A percentile compares a stretch with the other conserved stretches of the same genome.
Evolutionary conservation across 2,888 invertebrate species (phyloP).

Genomic region (Rhamphomyia laevipes): DNA sequence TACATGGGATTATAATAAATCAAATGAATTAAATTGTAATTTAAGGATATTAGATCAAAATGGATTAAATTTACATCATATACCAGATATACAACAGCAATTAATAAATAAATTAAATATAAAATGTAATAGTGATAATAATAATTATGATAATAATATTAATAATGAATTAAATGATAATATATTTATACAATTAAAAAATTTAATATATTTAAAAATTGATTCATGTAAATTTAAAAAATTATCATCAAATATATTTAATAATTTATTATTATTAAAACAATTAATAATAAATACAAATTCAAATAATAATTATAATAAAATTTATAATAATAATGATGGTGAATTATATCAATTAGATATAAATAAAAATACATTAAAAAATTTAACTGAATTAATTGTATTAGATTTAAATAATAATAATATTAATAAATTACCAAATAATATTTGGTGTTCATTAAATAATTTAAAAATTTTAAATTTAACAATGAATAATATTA

Average conservation of each 20-base stretch:
- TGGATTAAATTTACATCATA: constrained; percentile 36
- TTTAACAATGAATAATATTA: constrained; percentile 72
- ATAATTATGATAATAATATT: constrained; percentile 32
- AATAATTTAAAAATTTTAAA: constrained; percentile 71
- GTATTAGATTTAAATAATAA: constrained; percentile 70
- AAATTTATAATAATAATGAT: too few species aligned
- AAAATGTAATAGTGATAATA: constrained; percentile 68
- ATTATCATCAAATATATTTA: constrained; percentile 65
- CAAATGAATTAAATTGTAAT: constrained; percentile 36
- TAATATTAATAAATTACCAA: constrained; percentile 69
- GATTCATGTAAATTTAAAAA: constrained; percentile 69
- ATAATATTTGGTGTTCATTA: constrained; percentile 66
- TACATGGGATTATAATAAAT: constrained; percentile 36
- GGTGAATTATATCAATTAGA: constrained; percentile 43
- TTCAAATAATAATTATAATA: neutral
- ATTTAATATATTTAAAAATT: constrained; percentile 62
- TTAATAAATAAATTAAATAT: constrained; percentile 58
- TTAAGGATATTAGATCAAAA: constrained; percentile 30
- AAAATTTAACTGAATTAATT: constrained; percentile 67
- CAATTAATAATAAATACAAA: constrained; percentile 57
- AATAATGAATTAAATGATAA: constrained; percentile 34
- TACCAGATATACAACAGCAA: constrained; percentile 49
- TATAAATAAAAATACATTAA: constrained; percentile 56
- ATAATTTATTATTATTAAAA: constrained; percentile 66
- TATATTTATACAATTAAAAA: constrained; percentile 58